Evolutionary conservation across 2,888 invertebrate species (phyloP).

Genomic region (Cheilosia vernalis): DNA sequence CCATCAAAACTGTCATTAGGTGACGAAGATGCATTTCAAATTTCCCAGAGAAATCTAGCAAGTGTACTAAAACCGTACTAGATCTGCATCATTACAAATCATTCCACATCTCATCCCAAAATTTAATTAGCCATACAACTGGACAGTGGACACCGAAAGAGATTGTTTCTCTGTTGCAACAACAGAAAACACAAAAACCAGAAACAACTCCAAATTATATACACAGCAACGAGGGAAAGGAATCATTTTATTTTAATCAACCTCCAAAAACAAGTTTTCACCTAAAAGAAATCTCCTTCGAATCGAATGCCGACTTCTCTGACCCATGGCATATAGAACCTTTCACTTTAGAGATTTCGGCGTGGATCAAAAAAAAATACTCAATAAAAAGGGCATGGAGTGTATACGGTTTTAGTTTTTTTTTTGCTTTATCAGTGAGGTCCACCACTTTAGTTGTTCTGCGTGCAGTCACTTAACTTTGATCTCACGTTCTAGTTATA

Average conservation of each 20-base stretch:
- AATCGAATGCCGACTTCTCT: conserved; percentile 11
- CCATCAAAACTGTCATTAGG: too few species aligned
- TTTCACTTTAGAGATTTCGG: conserved; percentile 68
- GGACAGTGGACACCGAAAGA: conserved; percentile 53
- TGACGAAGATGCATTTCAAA: too few species aligned
- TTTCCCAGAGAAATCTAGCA: background rate
- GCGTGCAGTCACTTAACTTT: conserved; percentile 71
- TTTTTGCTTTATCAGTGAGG: background rate
- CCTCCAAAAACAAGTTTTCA: conserved; percentile 53
- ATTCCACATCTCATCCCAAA: conserved; percentile 2
- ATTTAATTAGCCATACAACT: conserved; percentile 42
- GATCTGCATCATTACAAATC: background rate
- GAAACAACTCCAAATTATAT: conserved; percentile 2
- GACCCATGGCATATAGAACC: conserved; percentile 55
- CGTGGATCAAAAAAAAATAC: conserved; percentile 28
- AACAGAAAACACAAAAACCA: background rate
- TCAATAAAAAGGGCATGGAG: conserved; percentile 40
- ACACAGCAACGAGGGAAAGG: conserved; percentile 3
- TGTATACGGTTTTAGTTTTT: conserved; percentile 35
- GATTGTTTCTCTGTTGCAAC: conserved; percentile 23
- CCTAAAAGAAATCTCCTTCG: conserved; percentile 43
- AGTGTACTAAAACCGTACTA: conserved; percentile 3
- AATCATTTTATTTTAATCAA: conserved; percentile 39
- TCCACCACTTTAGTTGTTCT: conserved; percentile 57
- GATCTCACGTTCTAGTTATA: conserved; percentile 73